phyloP scores from a whole-genome alignment of 2,113 vertebrate species.

The Syngnathus typhle region DNA sequence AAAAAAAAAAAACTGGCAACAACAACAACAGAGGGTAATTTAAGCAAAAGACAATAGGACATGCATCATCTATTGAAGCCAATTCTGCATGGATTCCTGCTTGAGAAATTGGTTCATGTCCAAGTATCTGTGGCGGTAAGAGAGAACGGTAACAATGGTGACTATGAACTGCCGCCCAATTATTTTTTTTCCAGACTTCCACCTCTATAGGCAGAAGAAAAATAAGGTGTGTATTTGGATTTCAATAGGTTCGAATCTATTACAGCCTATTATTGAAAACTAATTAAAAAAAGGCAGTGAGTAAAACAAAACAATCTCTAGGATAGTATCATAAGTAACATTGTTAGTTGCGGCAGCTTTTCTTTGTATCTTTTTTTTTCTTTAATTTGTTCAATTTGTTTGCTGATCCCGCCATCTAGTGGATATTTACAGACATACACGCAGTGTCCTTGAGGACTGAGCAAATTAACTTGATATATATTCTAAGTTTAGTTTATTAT shows the following conservation, averaged over 20 bases:
- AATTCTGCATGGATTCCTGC: constrained; percentile 20
- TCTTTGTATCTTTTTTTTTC: neutral
- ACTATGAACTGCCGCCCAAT: constrained; percentile 13
- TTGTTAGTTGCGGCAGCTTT: neutral
- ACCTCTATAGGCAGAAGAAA: neutral
- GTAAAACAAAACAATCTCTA: neutral
- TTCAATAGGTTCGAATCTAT: neutral
- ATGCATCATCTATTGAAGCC: constrained; percentile 63
- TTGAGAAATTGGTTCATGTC: constrained; percentile 24
- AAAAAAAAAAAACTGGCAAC: neutral
- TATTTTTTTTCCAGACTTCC: neutral
- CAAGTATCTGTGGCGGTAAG: constrained; percentile 24
- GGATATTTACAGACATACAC: neutral
- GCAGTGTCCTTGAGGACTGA: no score
- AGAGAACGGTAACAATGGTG: constrained; percentile 9
- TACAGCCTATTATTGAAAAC: neutral
- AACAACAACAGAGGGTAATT: constrained; percentile 49
- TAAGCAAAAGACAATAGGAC: constrained; percentile 58
- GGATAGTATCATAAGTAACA: constrained; percentile 1
- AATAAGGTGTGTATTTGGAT: neutral
- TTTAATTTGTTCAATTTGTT: neutral
- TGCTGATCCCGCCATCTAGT: constrained; percentile 41
- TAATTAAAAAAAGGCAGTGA: neutral
- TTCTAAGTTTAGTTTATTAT: neutral
- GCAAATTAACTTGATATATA: no score